Percentiles rank a stretch among this genome's conserved stretches.
These are phyloP conservation scores for Penelope pileata DNA, from an alignment of 2,113 vertebrate genomes.

Conservation along the genomic window DNA sequence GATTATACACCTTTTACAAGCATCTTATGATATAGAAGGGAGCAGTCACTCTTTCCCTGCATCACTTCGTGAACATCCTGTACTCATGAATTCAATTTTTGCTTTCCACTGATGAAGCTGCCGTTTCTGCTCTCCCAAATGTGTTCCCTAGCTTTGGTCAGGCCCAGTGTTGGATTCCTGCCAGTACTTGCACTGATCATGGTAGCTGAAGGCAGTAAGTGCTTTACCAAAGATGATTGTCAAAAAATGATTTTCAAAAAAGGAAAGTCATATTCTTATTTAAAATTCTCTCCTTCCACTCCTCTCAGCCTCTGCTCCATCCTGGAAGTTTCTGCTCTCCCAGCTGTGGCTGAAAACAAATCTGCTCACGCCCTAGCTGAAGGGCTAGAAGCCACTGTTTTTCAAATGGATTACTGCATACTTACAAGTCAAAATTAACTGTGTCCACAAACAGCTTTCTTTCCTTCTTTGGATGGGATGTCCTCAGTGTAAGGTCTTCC, in stretches of 20 bases:
- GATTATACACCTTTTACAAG: background rate
- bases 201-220: background rate
- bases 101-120: background rate
- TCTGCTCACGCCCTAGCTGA: background rate
- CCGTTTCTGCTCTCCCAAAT: background rate
- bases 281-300: background rate
- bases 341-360: background rate
- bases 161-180: background rate
- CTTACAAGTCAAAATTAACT: background rate
- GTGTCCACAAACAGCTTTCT: background rate
- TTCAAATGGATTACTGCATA: background rate
- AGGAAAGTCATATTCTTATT: background rate
- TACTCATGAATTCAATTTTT: background rate
- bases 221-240: background rate
- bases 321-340: background rate
- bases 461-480: background rate
- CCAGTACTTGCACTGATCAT: background rate
- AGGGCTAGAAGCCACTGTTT: background rate
- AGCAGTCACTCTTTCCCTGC: background rate
- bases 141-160: background rate
- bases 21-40: background rate
- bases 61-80: background rate
- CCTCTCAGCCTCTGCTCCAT: background rate
- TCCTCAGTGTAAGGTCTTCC: background rate
- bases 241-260: background rate